Evolutionary conservation across 2,888 invertebrate genomes (phyloP).

Genomic region (Aproaerema taeniolella): DNA sequence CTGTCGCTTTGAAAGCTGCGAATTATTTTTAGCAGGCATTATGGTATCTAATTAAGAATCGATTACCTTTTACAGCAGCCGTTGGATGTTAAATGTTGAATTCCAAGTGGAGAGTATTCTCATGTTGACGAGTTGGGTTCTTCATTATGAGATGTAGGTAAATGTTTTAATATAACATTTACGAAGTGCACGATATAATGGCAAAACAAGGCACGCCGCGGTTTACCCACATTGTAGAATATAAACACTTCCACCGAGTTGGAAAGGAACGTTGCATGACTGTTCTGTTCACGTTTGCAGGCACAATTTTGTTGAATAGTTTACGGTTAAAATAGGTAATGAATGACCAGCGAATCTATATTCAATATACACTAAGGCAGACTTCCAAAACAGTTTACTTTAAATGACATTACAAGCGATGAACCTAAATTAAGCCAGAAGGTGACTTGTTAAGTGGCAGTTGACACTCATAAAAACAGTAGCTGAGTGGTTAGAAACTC

Average conservation of each 20-base stretch:
- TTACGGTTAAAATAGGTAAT: conserved; percentile 28
- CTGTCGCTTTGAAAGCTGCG: conserved; percentile 54
- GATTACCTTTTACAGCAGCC: conserved; percentile 4
- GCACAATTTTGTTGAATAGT: conserved; percentile 33
- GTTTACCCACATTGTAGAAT: conserved; percentile 12
- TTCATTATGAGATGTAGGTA: too few species aligned
- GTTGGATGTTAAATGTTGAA: too few species aligned
- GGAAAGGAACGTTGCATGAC: conserved; percentile 39
- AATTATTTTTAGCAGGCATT: conserved; percentile 34
- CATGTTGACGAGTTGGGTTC: too few species aligned
- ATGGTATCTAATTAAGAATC: conserved; percentile 23
- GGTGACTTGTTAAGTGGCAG: too few species aligned
- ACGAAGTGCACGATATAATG: neutral
- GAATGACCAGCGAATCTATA: conserved; percentile 30
- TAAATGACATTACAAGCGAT: too few species aligned
- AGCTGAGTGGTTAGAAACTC: neutral
- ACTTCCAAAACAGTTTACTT: neutral
- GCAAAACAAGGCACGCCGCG: conserved; percentile 9
- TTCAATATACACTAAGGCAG: conserved; percentile 11
- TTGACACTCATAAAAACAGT: too few species aligned
- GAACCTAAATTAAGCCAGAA: too few species aligned
- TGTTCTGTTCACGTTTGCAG: conserved; percentile 30
- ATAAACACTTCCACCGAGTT: conserved; percentile 13
- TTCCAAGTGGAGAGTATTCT: too few species aligned
- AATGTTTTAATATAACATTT: conserved; percentile 2